These are phyloP conservation scores for Leptodactylus fuscus DNA, from an alignment of 2,113 vertebrate genomes.

Conservation along the genomic window DNA sequence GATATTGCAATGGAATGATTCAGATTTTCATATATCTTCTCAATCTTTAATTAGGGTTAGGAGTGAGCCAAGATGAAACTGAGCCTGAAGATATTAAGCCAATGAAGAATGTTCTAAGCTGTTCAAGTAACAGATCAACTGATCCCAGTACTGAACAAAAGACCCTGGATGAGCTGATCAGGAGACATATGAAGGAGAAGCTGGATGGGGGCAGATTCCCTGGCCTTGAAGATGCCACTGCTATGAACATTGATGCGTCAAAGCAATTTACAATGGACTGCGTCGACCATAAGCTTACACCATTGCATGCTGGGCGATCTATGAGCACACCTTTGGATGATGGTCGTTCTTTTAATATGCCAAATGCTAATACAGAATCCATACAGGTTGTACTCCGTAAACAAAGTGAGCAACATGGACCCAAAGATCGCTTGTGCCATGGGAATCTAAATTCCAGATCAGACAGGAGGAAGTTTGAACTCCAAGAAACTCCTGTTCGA, in stretches of 20 bases:
- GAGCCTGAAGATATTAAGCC: conserved; percentile 61
- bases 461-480: conserved; percentile 52
- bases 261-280: neutral
- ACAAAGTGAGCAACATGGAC: conserved; percentile 61
- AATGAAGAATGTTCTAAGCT: conserved; percentile 11
- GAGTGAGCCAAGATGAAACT: conserved; percentile 50
- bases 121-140: conserved; percentile 57
- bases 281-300: neutral
- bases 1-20: no score
- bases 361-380: conserved; percentile 49
- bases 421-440: conserved; percentile 10
- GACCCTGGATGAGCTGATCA: conserved; percentile 39
- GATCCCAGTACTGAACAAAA: conserved; percentile 40
- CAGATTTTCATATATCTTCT: no score
- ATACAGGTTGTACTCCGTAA: neutral
- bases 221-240: neutral
- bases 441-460: conserved; percentile 33
- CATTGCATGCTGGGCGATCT: neutral
- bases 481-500: conserved; percentile 77
- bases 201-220: conserved; percentile 59
- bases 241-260: conserved; percentile 3
- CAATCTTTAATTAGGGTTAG: conserved; percentile 56
- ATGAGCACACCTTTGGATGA: conserved; percentile 4
- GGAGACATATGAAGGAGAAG: conserved; percentile 63
- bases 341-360: neutral